Evolutionary conservation across 2,888 invertebrate genomes (phyloP).

Genomic region (Xylocampa areola): DNA sequence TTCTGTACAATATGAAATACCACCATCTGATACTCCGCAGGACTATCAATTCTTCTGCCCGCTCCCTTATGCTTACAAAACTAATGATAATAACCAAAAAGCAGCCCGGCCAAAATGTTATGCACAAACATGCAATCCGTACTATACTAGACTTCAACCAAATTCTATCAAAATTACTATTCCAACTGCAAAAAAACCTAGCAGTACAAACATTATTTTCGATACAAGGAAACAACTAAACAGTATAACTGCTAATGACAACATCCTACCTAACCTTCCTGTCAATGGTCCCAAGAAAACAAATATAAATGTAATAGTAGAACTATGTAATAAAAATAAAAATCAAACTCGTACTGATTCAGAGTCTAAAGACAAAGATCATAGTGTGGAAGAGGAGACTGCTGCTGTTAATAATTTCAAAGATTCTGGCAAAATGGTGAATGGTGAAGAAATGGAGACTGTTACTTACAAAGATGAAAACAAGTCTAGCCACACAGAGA

Average conservation of each 20-base stretch:
- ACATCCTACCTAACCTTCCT: background rate
- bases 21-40: slow-evolving; percentile 5
- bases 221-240: slow-evolving; percentile 46
- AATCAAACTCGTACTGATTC: fast-evolving
- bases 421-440: no score
- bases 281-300: slow-evolving; percentile 10
- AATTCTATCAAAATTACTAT: slow-evolving; percentile 45
- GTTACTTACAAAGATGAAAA: no score
- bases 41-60: slow-evolving; percentile 11
- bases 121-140: slow-evolving; percentile 17
- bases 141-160: slow-evolving; percentile 20
- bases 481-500: no score
- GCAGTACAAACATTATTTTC: slow-evolving; percentile 62
- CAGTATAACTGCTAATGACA: background rate
- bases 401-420: no score
- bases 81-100: slow-evolving; percentile 7
- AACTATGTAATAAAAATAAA: slow-evolving; percentile 16
- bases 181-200: slow-evolving; percentile 39
- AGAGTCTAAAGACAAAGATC: no score
- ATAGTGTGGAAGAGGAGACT: no score
- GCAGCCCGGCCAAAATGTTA: slow-evolving; percentile 10
- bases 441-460: no score
- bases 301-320: slow-evolving; percentile 33
- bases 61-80: slow-evolving; percentile 36
- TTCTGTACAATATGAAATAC: slow-evolving; percentile 32